Evolutionary conservation across 2,797 vertebrate species (phyloP).

Genomic region (Pipistrellus pygmaeus): DNA sequence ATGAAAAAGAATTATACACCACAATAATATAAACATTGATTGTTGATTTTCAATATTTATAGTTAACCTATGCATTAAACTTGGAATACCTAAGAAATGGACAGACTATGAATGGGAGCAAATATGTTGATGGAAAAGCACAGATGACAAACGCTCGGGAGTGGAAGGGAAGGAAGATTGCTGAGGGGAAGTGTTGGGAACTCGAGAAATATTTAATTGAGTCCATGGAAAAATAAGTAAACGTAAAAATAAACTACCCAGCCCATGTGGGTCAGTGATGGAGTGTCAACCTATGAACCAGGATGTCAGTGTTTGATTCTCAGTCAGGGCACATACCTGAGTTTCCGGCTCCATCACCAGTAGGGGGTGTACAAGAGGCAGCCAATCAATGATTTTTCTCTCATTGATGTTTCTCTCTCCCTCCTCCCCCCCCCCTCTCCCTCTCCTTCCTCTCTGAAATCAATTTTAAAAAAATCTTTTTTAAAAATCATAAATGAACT

Average conservation of each 20-base stretch:
- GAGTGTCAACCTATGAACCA: too few relatives aligned
- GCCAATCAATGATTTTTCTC: too few relatives aligned
- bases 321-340: too few relatives aligned
- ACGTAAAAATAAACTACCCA: background rate
- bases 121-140: background rate
- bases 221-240: background rate
- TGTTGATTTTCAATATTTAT: background rate
- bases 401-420: too few relatives aligned
- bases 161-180: background rate
- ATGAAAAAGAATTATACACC: background rate
- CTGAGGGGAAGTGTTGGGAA: background rate
- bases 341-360: too few relatives aligned
- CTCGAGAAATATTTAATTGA: background rate
- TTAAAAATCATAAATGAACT: background rate
- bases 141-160: background rate
- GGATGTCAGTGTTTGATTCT: too few relatives aligned
- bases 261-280: too few relatives aligned
- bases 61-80: background rate
- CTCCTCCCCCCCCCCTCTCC: too few relatives aligned
- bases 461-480: too few relatives aligned
- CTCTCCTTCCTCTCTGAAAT: too few relatives aligned
- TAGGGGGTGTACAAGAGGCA: too few relatives aligned
- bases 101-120: background rate
- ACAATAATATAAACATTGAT: background rate
- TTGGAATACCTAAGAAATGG: background rate